phyloP scores from a whole-genome alignment of 2,113 vertebrate species.

The Polyodon spathula region DNA sequence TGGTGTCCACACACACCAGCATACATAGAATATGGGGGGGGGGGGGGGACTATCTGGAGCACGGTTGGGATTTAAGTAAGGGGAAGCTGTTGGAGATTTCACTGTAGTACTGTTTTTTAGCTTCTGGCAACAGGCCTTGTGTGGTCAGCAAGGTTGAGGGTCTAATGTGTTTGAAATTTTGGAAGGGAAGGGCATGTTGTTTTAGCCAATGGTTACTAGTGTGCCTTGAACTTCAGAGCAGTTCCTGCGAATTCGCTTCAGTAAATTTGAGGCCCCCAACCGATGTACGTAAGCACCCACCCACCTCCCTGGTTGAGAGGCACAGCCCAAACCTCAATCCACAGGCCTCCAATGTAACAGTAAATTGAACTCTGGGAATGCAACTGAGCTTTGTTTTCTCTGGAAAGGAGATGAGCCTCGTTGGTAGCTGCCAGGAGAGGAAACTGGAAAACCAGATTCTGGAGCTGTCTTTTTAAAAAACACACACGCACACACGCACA shows the following conservation, averaged over 20 bases:
- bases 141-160: not conserved
- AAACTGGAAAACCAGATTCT: conserved; percentile 45
- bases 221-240: conserved; percentile 11
- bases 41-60: too few species aligned
- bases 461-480: too few species aligned
- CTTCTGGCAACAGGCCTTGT: not conserved
- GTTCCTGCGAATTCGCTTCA: conserved; percentile 17
- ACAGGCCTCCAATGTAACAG: conserved; percentile 64
- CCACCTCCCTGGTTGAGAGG: conserved; percentile 41
- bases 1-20: too few species aligned
- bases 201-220: conserved; percentile 1
- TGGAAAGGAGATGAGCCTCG: conserved; percentile 69
- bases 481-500: too few species aligned
- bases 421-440: conserved; percentile 54
- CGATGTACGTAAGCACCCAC: conserved; percentile 42
- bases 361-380: conserved; percentile 72
- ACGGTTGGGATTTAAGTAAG: too few species aligned
- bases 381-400: conserved; percentile 65
- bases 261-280: conserved; percentile 16
- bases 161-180: not conserved
- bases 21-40: too few species aligned
- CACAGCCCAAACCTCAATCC: conserved; percentile 57
- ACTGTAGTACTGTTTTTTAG: not conserved
- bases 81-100: not conserved
- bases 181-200: not conserved